These are phyloP conservation scores for Aldrovandia affinis DNA, from an alignment of 2,797 vertebrate genomes.

Conservation along the genomic window DNA sequence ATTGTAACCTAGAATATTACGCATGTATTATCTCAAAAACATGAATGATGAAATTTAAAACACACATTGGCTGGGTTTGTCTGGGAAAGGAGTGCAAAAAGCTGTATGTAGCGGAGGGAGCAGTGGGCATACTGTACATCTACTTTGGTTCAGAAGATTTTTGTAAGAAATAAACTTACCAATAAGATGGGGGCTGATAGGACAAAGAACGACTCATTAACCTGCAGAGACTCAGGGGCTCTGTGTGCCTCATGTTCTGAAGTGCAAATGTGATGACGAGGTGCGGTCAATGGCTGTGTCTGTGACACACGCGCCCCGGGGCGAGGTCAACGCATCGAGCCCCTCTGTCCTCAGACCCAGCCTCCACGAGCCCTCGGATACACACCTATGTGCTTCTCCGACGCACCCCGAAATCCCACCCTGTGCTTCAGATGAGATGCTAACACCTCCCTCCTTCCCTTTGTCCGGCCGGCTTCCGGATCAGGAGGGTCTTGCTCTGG, in stretches of 20 bases:
- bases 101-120: conserved; percentile 25
- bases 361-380: conserved; percentile 60
- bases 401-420: conserved; percentile 35
- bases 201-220: conserved; percentile 7
- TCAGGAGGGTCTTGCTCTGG: conserved; percentile 68
- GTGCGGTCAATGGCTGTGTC: conserved; percentile 64
- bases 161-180: background rate
- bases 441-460: conserved; percentile 45
- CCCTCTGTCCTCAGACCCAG: conserved; percentile 62
- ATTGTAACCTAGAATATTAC: too few relatives aligned
- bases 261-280: conserved; percentile 73
- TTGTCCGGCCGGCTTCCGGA: conserved; percentile 64
- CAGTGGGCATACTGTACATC: conserved; percentile 34
- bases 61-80: background rate
- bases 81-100: background rate
- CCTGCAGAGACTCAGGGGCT: background rate
- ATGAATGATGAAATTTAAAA: background rate
- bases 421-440: conserved; percentile 57
- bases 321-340: conserved; percentile 75
- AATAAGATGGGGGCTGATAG: background rate
- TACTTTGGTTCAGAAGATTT: conserved; percentile 50
- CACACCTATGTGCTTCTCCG: conserved; percentile 42
- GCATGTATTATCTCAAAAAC: too few relatives aligned
- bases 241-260: conserved; percentile 56
- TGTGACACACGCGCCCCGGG: conserved; percentile 71